phyloP scores from a whole-genome alignment of 2,888 invertebrate species.

The Carterocephalus palaemon region DNA sequence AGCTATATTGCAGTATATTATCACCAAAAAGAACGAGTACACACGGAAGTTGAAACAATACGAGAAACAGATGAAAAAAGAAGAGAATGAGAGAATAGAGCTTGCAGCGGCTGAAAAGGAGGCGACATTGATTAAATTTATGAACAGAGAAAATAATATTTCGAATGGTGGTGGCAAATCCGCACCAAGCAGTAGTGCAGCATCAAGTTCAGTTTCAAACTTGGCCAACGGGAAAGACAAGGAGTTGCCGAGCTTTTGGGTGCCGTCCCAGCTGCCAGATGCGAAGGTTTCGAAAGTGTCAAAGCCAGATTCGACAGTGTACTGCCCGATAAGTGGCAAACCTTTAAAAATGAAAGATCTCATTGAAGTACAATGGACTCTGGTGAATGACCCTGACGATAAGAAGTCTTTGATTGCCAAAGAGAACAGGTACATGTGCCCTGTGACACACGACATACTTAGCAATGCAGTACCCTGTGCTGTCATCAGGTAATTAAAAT shows the following conservation, averaged over 20 bases:
- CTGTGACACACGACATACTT: conserved; percentile 96
- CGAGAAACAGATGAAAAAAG: conserved; percentile 90
- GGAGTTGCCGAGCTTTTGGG: conserved; percentile 96
- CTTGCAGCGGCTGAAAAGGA: conserved; percentile 85
- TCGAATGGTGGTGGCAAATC: conserved; percentile 60
- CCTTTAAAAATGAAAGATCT: conserved; percentile 95
- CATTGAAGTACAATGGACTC: conserved; percentile 94
- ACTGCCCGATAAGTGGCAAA: conserved; percentile 78
- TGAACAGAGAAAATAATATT: conserved; percentile 90
- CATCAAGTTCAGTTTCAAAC: conserved; percentile 84
- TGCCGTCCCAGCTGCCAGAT: conserved; percentile 95
- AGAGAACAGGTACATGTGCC: conserved; percentile 97
- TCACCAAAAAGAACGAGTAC: conserved; percentile 95
- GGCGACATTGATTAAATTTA: conserved; percentile 86
- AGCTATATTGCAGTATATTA: conserved; percentile 95
- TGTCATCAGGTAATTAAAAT: conserved; percentile 82
- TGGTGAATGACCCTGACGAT: conserved; percentile 91
- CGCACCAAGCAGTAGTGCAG: conserved; percentile 35
- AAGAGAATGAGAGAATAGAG: conserved; percentile 84
- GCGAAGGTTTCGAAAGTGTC: conserved; percentile 82
- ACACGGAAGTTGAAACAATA: conserved; percentile 93
- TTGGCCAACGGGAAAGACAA: conserved; percentile 88
- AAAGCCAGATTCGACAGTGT: conserved; percentile 66
- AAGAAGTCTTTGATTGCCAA: conserved; percentile 92
- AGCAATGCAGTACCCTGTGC: conserved; percentile 97